Evolutionary conservation across 2,113 vertebrate genomes (phyloP), one percentile per base, ranked within the genome.

Genomic region (Seriola rivoliana): DNA sequence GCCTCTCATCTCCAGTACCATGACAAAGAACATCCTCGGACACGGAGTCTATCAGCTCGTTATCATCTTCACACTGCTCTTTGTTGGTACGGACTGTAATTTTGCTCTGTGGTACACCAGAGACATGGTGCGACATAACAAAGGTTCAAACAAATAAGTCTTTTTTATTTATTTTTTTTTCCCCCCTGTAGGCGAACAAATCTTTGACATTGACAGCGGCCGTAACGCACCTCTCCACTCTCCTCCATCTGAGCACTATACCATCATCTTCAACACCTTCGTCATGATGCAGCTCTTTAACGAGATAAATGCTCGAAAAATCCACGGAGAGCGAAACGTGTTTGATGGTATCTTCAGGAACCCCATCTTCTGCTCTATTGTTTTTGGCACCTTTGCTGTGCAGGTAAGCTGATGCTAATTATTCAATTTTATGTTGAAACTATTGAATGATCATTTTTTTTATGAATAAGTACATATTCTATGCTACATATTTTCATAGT

Each of bases 251-350:
- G 98, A 99, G 71, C 98, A 99, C 90, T 99, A 99, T 91, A 99
- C 98, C 87, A 99, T 99, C 92, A 99, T 99, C 93, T 99, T 99
- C 95, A 99, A 99, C 94, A 97, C 97, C 62, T 99, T 99, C 9
- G 98, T 99, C 92, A 97, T 99, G 97, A 99, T 99, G 98, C 98
- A 99, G 93, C 97, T 99, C 72, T 99, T 99, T 93, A 99, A 99
- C 4, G 98, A 99, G 92, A 97, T 99, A 94, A 99, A 99, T 0
- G 98, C 98, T 32, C 97, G 98, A 52, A 99, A 99, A 89, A 99
- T 99, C 94, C 98, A 99, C 0, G 98, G 98, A 0, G 98, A 99
- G 94, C 96, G 97, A 84, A 99, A 99, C 0, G 98, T 99, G 82
- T 99, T 99, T 8, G 97, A 98, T 0, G 98, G 98, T 71, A 99